These are phyloP conservation scores for Natrix natrix DNA, from an alignment of 2,797 vertebrate genomes.

Conservation along the genomic window DNA sequence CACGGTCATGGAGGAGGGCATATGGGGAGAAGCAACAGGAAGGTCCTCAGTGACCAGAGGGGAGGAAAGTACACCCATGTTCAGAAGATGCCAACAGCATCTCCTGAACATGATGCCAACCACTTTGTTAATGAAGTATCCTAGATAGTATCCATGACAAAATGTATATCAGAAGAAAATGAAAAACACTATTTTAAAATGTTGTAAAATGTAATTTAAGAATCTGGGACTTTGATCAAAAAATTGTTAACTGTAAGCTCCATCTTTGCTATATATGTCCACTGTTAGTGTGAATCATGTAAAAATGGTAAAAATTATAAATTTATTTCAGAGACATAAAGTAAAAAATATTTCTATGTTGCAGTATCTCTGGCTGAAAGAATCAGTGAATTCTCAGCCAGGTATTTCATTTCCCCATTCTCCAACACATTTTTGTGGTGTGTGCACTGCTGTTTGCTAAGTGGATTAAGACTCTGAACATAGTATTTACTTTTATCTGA, in stretches of 20 bases:
- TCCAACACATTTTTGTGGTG: conserved; percentile 28
- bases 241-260: background rate
- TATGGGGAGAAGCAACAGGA: background rate
- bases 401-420: conserved; percentile 31
- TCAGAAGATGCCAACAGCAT: background rate
- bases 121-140: background rate
- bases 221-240: background rate
- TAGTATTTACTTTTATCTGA: conserved; percentile 35
- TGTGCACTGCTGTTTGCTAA: conserved; percentile 30
- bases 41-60: background rate
- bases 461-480: conserved; percentile 17
- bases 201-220: background rate
- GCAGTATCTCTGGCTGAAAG: conserved; percentile 5
- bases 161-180: background rate
- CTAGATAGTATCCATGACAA: background rate
- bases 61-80: background rate
- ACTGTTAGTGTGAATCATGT: background rate
- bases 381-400: conserved; percentile 10
- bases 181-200: background rate
- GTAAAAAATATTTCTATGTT: background rate
- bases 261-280: background rate
- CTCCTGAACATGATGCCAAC: background rate
- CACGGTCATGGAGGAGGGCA: background rate
- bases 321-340: background rate
- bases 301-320: background rate